Base-by-base conservation (phyloP, 2,797 vertebrate species). In the Sebastes iracundus region DNA sequence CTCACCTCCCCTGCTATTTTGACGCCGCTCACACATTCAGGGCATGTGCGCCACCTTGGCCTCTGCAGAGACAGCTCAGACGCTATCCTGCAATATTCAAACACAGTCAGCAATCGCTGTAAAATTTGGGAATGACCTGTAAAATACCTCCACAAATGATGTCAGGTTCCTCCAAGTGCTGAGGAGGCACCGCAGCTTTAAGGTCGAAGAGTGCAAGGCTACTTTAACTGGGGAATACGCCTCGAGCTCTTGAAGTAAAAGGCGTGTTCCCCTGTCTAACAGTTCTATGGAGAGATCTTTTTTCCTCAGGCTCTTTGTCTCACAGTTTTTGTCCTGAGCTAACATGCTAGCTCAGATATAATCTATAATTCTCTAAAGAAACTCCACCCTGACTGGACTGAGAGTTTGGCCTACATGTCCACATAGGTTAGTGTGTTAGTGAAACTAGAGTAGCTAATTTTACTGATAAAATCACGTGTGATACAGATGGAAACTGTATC, bases 61-160 rank as follows among this genome's bases (percentile, higher is more conserved):
- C 70, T 85, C 77, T 55, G 71, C 71, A 70, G 81, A 75, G 62
- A 79, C 42, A 53, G 67, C 69, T 72, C 20, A 59, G 61, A 75
- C 12, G 32, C 67, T 64, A 74, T 49, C 53, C 80, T 53, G 77
- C 80, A 86, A 83, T 64, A 85, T 80, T 77, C 64, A 82, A 86
- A 87, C 76, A 82, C 10, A 53, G 42, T 10, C 49, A n/a, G 49
- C 58, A 84, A 83, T 60, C 66, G 63, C 72, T 75, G 69, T 81
- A 71, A 88, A 85, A 90, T 90, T 79, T 81, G 68, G 69, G 74
- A 85, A 72, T 71, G 65, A 91, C 80, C 65, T 83, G 76, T 82
- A 83, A 84, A 86, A 90, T 84, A 74, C 84, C 64, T 84, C 79
- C 63, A 83, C 87, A 80, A 88, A 85, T 81, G 76, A 82, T 91